Evolutionary conservation across 2,888 invertebrate species (phyloP), one percentile per base, ranked within the genome.

Genomic region (Stenodema calcarata): DNA sequence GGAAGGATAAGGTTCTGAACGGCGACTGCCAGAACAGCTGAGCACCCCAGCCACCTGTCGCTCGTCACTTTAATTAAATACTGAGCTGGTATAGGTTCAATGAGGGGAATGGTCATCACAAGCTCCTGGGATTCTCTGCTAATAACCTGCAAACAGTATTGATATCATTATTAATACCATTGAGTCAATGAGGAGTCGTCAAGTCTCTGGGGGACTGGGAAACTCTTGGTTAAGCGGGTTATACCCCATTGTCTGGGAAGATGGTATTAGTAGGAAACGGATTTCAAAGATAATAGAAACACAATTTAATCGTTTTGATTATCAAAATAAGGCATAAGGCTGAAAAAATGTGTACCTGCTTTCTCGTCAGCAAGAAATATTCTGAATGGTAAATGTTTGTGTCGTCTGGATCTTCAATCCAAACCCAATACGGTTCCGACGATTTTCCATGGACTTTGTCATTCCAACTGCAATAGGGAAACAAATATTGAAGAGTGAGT

Each of bases 331-430:
- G n/a, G n/a, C n/a, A n/a, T n/a, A n/a, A n/a, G n/a, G n/a, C n/a
- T n/a, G n/a, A n/a, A n/a, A n/a, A n/a, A n/a, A n/a, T n/a, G 88
- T 89, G 84, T 90, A 95, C 96, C 93, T 95, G 95, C 92, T 95
- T 95, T 90, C 94, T 95, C 50, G 95, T 95, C 42, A 98, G 92
- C 27, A 95, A 94, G 91, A 99, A 96, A 90, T 96, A 95, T 91
- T 99, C 99, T 85, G 96, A 96, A 91, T 99, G 99, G 91, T 99
- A 98, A 91, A 99, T 98, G 89, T 95, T 95, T 91, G 99, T 97
- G 81, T 94, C 96, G 62, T 97, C 96, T 0, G 98, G 96, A 92
- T 99, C 99, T 91, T 99, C 99, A 42, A 99, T 96, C 98, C 99
- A 99, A 87, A 99, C 94, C 96, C 98, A 99, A 91, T 98, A 99